Evolutionary conservation across 1,140 invertebrate species (phyloP), one percentile per base, ranked within the genome.

Genomic region (Dufourea novaeangliae): DNA sequence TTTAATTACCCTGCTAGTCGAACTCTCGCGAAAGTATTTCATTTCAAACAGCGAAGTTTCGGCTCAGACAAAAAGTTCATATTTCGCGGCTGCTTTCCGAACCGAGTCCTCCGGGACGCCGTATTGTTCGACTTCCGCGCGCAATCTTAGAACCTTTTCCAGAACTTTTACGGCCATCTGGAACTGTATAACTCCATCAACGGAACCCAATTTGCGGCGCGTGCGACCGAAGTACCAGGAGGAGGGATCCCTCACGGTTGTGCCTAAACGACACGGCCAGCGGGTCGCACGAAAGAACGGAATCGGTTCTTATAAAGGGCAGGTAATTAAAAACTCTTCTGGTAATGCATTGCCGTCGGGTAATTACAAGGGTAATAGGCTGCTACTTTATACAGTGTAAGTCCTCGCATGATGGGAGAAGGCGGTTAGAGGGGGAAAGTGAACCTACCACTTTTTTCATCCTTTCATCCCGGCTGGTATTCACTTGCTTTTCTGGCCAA

Each of bases 331-430:
- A 84, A 57, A 78, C 79, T 83, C 46, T 80, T 77, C 70, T n/a
- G 52, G 50, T 73, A 79, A 77, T 41, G 67, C 80, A 59, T 66
- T 37, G 54, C 68, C 64, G 73, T 34, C 20, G 37, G 78, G 64
- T 78, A 81, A 83, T 86, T 86, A 83, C 44, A 73, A 73, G 71
- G 61, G 44, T 85, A 79, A 82, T 68, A 37, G 78, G 57, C 44
- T 67, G 61, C 68, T 61, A 81, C 59, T 83, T 86, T 83, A 27
- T 57, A 63, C 69, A 62, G 70, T 37, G 46, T 50, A 37, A 57
- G 29, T 68, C 57, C 11, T 20, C 27, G 12, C 46, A 14, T 37
- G 34, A 8, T 37, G 34, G 17, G 20, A 0, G 6, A 8, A 4
- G 46, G 44, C 6, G 20, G 69, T 11, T 54, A 25, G 50, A 20